phyloP scores from a whole-genome alignment of 92 coral and sea anemone genomes.

The Paramuricea clavata region DNA sequence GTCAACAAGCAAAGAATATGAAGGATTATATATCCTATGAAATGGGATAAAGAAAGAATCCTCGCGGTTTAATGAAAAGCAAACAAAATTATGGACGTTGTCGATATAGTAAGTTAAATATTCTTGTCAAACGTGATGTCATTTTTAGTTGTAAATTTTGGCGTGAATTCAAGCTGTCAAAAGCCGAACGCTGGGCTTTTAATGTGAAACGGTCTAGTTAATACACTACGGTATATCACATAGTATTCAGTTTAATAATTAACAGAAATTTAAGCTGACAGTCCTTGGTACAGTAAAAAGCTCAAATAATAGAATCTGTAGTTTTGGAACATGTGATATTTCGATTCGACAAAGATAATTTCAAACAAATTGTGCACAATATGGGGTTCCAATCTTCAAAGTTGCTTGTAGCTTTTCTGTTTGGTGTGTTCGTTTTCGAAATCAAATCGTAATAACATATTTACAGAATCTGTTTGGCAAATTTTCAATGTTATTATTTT shows the following conservation, averaged over 20 bases:
- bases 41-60: not conserved
- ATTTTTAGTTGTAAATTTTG: not conserved
- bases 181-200: not conserved
- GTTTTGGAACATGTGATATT: not conserved
- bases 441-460: not conserved
- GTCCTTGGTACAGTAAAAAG: not conserved
- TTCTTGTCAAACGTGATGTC: not conserved
- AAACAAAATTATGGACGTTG: conserved; percentile 24
- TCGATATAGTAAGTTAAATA: conserved; percentile 13
- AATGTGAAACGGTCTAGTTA: conserved; percentile 9
- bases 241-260: not conserved
- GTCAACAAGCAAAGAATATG: not conserved
- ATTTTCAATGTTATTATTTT: not conserved
- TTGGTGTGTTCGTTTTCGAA: not conserved
- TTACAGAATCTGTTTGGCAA: not conserved
- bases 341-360: not conserved
- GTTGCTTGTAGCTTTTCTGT: not conserved
- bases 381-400: not conserved
- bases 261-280: not conserved
- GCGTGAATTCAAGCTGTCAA: not conserved
- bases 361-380: not conserved
- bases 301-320: not conserved
- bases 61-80: not conserved
- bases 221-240: not conserved
- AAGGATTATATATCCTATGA: conserved; percentile 40